Evolutionary conservation across 2,113 vertebrate genomes (phyloP), one percentile per base, ranked within the genome.

Genomic region (Aythya baeri): DNA sequence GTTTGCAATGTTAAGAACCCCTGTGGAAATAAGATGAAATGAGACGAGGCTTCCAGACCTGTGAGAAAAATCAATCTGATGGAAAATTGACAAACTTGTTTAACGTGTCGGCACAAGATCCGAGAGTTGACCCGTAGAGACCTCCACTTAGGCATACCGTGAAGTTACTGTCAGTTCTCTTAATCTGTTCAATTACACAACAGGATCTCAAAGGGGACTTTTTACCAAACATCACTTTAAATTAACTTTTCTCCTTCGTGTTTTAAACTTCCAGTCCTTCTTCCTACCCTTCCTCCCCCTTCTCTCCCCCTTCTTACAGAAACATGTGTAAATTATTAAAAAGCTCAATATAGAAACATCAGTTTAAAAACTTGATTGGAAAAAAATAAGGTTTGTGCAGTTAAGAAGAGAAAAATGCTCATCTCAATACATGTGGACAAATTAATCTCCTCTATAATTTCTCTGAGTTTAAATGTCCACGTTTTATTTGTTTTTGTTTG

Each of bases 41-140:
- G 95, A 98, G 97, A 98, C 12, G 68, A 98, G 95, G 95, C 97
- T 97, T 98, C 95, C 94, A 97, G 97, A 98, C 98, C 97, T 97
- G 95, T 97, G 97, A 97, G 97, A 97, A 98, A 98, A 98, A 99
- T 98, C 98, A 98, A 98, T 98, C 93, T 98, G 98, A 98, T 97
- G 97, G 98, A 98, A 98, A 98, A 99, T 98, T 98, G 98, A 99
- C 98, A 98, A 98, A 98, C 86, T 96, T 96, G 97, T 99, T 98
- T 98, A 98, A 98, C 76, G 86, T 95, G 96, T 91, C 92, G 92
- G 96, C 96, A 96, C 96, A 72, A 95, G 98, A 97, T 97, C 97
- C 91, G 58, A 98, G 97, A 97, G 97, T 46, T 97, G 98, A 98
- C 98, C 97, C 97, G 44, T 95, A 97, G 98, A 98, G 98, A 98